Conservation (phyloP, 1,140 invertebrate genomes). For the Idris sp. region DNA sequence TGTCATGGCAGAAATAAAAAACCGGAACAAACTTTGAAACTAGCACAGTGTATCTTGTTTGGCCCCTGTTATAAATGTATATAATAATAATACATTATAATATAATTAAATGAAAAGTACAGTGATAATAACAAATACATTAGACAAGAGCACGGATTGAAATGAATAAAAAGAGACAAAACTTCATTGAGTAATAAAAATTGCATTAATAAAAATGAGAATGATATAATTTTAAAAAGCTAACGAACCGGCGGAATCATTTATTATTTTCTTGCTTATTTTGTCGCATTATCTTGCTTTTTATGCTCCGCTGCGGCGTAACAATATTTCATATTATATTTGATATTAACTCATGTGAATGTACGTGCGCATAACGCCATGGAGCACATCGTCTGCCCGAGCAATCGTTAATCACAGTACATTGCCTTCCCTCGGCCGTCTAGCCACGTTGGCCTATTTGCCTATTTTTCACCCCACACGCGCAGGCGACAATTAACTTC, state of each 20-base stretch:
- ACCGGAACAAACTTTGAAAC: no score
- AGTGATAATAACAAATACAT: no score
- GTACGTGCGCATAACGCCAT: constrained; percentile 50
- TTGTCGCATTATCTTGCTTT: constrained; percentile 42
- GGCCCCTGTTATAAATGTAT: no score
- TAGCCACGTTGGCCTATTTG: constrained; percentile 52
- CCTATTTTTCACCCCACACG: constrained; percentile 49
- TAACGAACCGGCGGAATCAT: not conserved
- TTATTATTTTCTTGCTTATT: constrained; percentile 20
- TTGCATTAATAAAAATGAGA: no score
- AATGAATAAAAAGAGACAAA: no score
- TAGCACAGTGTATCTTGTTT: no score
- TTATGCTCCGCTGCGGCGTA: constrained; percentile 38
- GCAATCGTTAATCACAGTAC: constrained; percentile 57
- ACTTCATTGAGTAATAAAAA: no score
- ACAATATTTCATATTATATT: constrained; percentile 51
- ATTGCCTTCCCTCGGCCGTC: constrained; percentile 56
- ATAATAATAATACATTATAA: no score
- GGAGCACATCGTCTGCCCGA: constrained; percentile 53
- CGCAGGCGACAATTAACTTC: constrained; percentile 49
- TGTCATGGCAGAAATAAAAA: no score
- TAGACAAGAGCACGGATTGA: no score
- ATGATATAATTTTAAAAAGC: no score
- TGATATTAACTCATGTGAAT: constrained; percentile 55
- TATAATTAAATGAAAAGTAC: no score